Evolutionary conservation across 2,797 vertebrate species (phyloP).

Genomic region (Gambusia yucatana): DNA sequence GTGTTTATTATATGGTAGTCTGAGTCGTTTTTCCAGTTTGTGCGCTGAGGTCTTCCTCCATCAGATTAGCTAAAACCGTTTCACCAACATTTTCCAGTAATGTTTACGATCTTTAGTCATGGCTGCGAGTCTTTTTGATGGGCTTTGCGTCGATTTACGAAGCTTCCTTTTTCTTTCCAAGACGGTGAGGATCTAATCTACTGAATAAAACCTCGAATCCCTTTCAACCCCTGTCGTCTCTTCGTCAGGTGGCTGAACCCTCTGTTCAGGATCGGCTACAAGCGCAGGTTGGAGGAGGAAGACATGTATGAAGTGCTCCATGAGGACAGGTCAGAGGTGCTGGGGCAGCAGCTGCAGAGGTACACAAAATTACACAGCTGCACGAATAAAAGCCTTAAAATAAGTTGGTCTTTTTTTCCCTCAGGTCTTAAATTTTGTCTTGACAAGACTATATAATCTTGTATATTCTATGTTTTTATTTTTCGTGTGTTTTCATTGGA

Average conservation of each 20-base stretch:
- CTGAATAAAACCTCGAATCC: neutral
- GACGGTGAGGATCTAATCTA: neutral
- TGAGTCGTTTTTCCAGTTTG: neutral
- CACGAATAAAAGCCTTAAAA: too few relatives aligned
- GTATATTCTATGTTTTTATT: too few relatives aligned
- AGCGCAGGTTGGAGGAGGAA: conserved; percentile 88
- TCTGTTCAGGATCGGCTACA: conserved; percentile 85
- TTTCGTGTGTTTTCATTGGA: too few relatives aligned
- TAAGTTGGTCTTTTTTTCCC: too few relatives aligned
- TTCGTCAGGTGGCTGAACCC: conserved; percentile 89
- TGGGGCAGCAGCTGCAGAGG: conserved; percentile 82
- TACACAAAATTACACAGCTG: conserved; percentile 41
- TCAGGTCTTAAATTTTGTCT: too few relatives aligned
- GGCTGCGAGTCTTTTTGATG: neutral
- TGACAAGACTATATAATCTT: too few relatives aligned
- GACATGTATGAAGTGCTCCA: conserved; percentile 88
- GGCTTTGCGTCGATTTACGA: neutral
- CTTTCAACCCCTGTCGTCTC: neutral
- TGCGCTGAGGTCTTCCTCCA: neutral
- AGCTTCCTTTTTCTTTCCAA: neutral
- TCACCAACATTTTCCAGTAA: neutral
- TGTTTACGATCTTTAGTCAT: neutral
- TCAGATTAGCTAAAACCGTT: neutral
- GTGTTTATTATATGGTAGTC: neutral
- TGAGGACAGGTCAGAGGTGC: conserved; percentile 58